Evolutionary conservation across 2,113 vertebrate genomes (phyloP), one percentile per base, ranked within the genome.

Genomic region (Microcebus griseorufus): DNA sequence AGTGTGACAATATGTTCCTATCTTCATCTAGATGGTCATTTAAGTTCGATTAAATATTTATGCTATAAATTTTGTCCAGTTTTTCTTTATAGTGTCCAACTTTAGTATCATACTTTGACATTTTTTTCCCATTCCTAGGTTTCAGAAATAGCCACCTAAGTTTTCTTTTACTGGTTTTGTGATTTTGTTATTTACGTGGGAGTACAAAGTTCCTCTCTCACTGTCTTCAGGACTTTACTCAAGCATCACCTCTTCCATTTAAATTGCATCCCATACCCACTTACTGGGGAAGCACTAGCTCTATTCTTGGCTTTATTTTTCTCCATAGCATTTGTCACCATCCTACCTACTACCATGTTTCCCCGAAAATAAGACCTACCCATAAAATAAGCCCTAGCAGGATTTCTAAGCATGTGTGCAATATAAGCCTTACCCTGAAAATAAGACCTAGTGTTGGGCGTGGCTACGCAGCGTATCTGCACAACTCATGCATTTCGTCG

Each of bases 21-120:
- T 86, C 86, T 78, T 69, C 27, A 37, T 79, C 34, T n/a, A 67
- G 27, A 22, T 22, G 65, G 58, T 76, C 73, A 62, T 64, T 82
- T 60, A 93, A 88, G 29, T 81, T 90, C 65, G 13, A 87, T 93
- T 55, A 89, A 64, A 88, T 85, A 70, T 88, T 70, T 89, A 37
- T 34, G n/a, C 51, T 65, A 3, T 62, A 83, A 73, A 64, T 92
- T 53, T 60, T 90, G n/a, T 42, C 23, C 32, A 58, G 70, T 83
- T 86, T 51, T 80, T 76, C 53, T 95, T 67, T n/a, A 53, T 60
- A 67, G 65, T 65, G 95, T 72, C 62, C 55, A 87, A 39, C 39
- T 83, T 62, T 39, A 9, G 10, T 73, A 42, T 73, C 20, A 89
- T 51, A 2, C 45, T 92, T 79, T 55, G 60, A 81, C 86, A 82